Evolutionary conservation across 1,140 invertebrate species (phyloP).

Genomic region (Battus philenor): DNA sequence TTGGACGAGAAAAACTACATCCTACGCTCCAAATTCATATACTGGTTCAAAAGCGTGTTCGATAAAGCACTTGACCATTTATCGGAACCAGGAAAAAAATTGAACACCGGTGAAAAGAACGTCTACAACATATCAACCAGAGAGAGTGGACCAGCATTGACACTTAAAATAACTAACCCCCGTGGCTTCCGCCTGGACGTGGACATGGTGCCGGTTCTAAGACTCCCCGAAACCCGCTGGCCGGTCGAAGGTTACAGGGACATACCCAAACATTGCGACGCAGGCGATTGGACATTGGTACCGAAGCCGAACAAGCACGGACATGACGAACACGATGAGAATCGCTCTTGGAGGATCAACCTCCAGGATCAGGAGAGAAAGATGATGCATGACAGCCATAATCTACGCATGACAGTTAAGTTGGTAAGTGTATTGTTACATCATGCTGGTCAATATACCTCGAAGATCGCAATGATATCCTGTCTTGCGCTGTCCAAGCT

Average conservation of each 20-base stretch:
- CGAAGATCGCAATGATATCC: too few relatives aligned
- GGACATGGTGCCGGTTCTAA: conserved; percentile 68
- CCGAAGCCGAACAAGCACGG: conserved; percentile 43
- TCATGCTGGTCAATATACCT: too few relatives aligned
- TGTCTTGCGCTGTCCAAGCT: too few relatives aligned
- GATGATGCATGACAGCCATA: conserved; percentile 33
- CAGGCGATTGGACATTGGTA: conserved; percentile 45
- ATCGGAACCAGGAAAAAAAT: too few relatives aligned
- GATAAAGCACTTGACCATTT: conserved; percentile 31
- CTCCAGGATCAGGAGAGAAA: conserved; percentile 49
- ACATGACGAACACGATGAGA: conserved; percentile 19
- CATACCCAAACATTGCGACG: conserved; percentile 27
- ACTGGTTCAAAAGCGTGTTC: conserved; percentile 63
- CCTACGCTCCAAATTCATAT: conserved; percentile 48
- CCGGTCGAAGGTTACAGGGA: conserved; percentile 28
- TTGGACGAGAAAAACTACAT: conserved; percentile 43
- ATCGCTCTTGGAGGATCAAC: conserved; percentile 47
- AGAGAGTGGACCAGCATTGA: conserved; percentile 70
- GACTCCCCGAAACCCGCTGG: conserved; percentile 49
- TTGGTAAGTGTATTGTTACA: conserved; percentile 36
- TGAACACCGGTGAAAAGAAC: too few relatives aligned
- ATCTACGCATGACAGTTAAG: conserved; percentile 34
- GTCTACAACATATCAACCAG: conserved; percentile 32
- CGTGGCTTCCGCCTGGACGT: conserved; percentile 43
- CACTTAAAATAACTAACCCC: conserved; percentile 37